phyloP scores from a whole-genome alignment of 2,797 vertebrate species.

The Distichodus sexfasciatus region DNA sequence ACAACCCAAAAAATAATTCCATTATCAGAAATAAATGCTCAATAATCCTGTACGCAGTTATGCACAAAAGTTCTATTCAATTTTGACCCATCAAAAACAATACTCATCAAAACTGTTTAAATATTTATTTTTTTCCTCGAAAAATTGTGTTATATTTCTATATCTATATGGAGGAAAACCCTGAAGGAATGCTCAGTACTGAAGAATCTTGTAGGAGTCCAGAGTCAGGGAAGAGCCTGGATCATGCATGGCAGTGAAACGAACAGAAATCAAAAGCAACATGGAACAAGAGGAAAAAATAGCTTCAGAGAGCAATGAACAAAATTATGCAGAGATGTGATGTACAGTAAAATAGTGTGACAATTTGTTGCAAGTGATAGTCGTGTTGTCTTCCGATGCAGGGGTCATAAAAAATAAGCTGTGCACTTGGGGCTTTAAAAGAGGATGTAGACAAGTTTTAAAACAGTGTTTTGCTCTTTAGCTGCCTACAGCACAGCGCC shows the following conservation, averaged over 20 bases:
- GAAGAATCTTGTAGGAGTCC: neutral
- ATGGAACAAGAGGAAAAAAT: conserved; percentile 13
- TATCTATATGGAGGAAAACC: too few relatives aligned
- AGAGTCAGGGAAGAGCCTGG: neutral
- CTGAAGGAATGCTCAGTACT: conserved; percentile 15
- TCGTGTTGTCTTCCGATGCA: neutral
- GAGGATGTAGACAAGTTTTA: neutral
- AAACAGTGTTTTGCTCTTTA: neutral
- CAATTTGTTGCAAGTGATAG: neutral
- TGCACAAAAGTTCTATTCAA: too few relatives aligned
- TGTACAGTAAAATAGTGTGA: neutral
- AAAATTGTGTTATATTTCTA: too few relatives aligned
- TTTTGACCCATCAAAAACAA: too few relatives aligned
- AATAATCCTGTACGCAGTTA: too few relatives aligned
- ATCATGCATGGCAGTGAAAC: conserved; percentile 7
- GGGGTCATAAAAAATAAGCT: neutral
- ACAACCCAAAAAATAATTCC: too few relatives aligned
- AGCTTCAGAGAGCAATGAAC: neutral
- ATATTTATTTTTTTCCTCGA: too few relatives aligned
- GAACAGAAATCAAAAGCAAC: conserved; percentile 1
- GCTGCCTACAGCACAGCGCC: neutral
- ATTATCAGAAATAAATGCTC: too few relatives aligned
- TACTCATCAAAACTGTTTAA: too few relatives aligned
- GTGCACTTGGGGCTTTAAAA: neutral
- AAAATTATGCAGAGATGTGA: neutral